These are phyloP conservation scores for Brachyopa scutellaris DNA, from an alignment of 2,888 invertebrate species.

Conservation along the genomic window DNA sequence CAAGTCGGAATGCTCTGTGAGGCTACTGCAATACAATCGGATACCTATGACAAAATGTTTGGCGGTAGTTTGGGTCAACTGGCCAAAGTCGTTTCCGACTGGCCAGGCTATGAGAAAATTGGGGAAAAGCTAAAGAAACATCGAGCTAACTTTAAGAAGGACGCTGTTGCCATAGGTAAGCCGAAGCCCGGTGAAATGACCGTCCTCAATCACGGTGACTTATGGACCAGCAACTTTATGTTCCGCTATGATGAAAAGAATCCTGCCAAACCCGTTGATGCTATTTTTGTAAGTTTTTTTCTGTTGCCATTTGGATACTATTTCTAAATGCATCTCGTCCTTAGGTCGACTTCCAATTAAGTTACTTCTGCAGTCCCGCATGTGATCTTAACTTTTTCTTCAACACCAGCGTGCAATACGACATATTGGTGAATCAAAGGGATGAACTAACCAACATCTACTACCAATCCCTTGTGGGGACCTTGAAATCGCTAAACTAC, in stretches of 20 bases:
- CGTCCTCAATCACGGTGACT: constrained; percentile 83
- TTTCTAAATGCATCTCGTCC: neutral
- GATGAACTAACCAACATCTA: constrained; percentile 76
- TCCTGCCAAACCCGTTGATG: constrained; percentile 65
- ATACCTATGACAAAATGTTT: constrained; percentile 77
- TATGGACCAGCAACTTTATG: constrained; percentile 83
- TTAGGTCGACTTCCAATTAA: constrained; percentile 76
- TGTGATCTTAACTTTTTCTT: constrained; percentile 79
- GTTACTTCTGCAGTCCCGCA: constrained; percentile 77
- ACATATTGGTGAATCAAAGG: constrained; percentile 74
- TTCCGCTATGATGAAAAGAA: constrained; percentile 66
- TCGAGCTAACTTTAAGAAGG: constrained; percentile 76
- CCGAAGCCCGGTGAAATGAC: constrained; percentile 76
- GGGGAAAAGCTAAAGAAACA: constrained; percentile 76
- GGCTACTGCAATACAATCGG: constrained; percentile 76
- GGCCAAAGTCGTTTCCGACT: constrained; percentile 74
- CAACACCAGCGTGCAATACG: constrained; percentile 75
- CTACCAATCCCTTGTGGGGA: constrained; percentile 74
- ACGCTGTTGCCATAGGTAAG: constrained; percentile 76
- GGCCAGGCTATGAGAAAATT: constrained; percentile 75
- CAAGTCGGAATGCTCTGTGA: constrained; percentile 76
- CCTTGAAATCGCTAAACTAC: constrained; percentile 75
- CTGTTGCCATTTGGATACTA: too few species aligned
- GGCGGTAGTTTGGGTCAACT: constrained; percentile 77
- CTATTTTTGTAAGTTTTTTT: constrained; percentile 79